phyloP scores from a whole-genome alignment of 1,140 invertebrate genomes.

The Pogonognathellus flavescens region DNA sequence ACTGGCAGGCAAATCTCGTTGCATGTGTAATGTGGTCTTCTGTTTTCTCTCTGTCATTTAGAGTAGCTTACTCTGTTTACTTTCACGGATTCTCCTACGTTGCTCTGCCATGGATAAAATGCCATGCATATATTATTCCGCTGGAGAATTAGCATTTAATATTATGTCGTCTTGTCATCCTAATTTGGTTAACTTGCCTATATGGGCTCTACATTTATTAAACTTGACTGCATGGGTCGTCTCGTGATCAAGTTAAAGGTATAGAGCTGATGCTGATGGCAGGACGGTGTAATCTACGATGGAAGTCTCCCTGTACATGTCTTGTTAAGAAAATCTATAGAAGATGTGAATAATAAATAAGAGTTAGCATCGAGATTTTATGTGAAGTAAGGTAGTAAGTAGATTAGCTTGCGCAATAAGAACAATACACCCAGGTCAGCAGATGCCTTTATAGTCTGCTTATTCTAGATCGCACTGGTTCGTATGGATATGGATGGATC shows the following conservation, averaged over 20 bases:
- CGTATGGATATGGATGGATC: too few species aligned
- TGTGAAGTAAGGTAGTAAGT: too few species aligned
- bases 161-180: neutral
- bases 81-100: neutral
- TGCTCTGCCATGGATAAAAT: neutral
- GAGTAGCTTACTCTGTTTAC: neutral
- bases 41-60: neutral
- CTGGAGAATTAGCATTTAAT: neutral
- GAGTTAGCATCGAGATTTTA: neutral
- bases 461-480: too few species aligned
- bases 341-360: neutral
- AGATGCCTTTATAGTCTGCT: too few species aligned
- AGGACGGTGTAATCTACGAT: neutral
- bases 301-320: neutral
- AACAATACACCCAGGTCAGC: too few species aligned
- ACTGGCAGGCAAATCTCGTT: neutral
- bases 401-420: too few species aligned
- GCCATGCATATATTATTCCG: too few species aligned
- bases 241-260: neutral
- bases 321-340: neutral
- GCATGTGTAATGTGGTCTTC: neutral
- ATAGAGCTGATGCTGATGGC: neutral
- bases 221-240: neutral
- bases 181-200: neutral
- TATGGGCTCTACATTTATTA: neutral